Conservation (phyloP, 2,888 invertebrate species). For the Tenthredo amoena region DNA sequence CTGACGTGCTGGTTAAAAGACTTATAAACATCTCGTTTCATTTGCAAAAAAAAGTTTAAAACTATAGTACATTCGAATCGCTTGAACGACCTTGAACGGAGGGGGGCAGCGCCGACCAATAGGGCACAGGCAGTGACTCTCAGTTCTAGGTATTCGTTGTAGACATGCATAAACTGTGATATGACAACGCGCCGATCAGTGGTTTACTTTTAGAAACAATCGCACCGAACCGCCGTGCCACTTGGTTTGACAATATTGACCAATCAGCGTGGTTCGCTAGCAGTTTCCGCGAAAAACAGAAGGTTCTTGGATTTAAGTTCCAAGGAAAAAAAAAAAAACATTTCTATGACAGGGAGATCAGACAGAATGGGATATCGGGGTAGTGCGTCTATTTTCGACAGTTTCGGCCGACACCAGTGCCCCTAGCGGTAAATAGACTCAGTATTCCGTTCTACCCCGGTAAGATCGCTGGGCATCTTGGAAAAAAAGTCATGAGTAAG, state of each 20-base stretch:
- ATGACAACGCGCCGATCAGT: background rate
- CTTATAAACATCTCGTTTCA: background rate
- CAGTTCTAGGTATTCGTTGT: background rate
- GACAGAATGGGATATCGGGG: too few relatives aligned
- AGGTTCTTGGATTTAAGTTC: background rate
- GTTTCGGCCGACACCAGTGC: too few relatives aligned
- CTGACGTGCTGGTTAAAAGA: background rate
- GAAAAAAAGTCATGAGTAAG: background rate
- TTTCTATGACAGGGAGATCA: too few relatives aligned
- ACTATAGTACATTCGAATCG: background rate
- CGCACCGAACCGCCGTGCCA: background rate
- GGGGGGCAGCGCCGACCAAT: background rate
- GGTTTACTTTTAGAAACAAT: background rate
- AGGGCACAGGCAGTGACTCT: background rate
- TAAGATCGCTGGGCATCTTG: background rate
- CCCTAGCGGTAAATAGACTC: too few relatives aligned
- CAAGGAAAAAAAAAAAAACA: background rate
- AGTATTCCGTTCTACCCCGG: too few relatives aligned
- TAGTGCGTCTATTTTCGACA: too few relatives aligned
- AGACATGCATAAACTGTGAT: background rate
- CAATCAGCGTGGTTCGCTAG: background rate
- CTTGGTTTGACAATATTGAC: background rate
- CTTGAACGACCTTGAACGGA: background rate
- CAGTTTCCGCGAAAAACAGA: background rate
- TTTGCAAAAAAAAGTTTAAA: background rate